Evolutionary conservation across 2,888 invertebrate species (phyloP).

Genomic region (Spialia ferax): DNA sequence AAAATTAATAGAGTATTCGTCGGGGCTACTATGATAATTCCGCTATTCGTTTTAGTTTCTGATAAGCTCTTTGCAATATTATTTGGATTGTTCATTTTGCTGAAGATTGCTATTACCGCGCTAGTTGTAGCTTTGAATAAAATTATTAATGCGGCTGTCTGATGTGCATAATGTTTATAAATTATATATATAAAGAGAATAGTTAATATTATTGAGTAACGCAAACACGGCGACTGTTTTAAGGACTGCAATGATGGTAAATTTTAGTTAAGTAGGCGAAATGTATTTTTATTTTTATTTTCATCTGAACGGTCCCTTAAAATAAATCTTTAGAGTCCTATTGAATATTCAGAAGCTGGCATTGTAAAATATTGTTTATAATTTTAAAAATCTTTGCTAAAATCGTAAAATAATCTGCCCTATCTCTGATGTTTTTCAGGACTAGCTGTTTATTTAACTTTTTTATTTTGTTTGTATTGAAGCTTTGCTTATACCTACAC

Average conservation of each 20-base stretch:
- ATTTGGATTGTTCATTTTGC: conserved; percentile 57
- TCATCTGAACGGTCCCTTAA: too few species aligned
- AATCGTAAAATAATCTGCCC: background rate
- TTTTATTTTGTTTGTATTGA: background rate
- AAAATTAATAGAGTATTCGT: conserved; percentile 64
- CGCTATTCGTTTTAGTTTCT: conserved; percentile 46
- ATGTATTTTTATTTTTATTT: conserved; percentile 48
- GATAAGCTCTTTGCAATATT: conserved; percentile 78
- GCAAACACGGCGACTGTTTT: conserved; percentile 64
- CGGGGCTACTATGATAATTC: conserved; percentile 51
- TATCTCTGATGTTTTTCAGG: background rate
- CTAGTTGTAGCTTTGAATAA: conserved; percentile 61
- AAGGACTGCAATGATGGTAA: conserved; percentile 16
- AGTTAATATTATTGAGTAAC: conserved; percentile 48
- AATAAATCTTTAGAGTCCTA: background rate
- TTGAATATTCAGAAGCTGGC: background rate
- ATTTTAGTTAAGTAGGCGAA: conserved; percentile 43
- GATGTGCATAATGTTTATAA: conserved; percentile 47
- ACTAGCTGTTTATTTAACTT: background rate
- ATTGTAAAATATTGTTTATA: background rate
- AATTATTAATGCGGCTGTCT: conserved; percentile 47
- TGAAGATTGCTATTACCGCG: conserved; percentile 62
- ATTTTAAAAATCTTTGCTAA: background rate
- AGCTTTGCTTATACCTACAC: too few species aligned
- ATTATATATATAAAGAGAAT: conserved; percentile 43